Base-by-base conservation (phyloP, 2,888 invertebrate species). In the Drosophila limbata region DNA sequence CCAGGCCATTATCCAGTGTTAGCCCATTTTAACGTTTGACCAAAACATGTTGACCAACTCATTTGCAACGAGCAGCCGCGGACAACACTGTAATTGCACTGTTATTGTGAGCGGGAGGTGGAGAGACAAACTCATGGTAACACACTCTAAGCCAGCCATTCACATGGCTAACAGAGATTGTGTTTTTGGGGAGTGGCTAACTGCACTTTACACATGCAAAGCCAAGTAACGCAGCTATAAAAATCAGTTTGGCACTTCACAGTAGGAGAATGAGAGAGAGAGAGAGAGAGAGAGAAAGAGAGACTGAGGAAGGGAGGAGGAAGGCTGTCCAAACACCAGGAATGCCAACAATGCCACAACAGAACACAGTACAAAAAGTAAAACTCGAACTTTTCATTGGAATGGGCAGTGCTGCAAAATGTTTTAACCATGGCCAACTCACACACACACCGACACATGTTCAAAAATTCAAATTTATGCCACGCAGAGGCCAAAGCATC, bases 391-490 rank as follows among this genome's bases (percentile, higher is more conserved):
- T 40, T 25, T 13, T 44, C 60, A 60, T 73, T 67, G 77, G 44
- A 53, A 40, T 70, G 59, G 50, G 48, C 45, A 60, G 60, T 39
- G 42, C 37, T 55, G 52, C 55, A 39, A 75, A 81, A 69, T 77
- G 81, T 47, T 68, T 73, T 77, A 48, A 33, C 68, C 68, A 78
- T 61, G 63, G 77, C 65, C 28, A 39, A 25, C 15, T 35, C 55
- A 55, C 67, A 57, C 35, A 42, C 13, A 42, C 51, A 25, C 37
- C 9, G 15, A 60, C 37, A 37, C 15, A 53, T 81, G 85, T 69
- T 76, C 79, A 70, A 70, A 87, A 81, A 84, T 87, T 76, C 76
- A 84, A 84, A 84, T 84, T 84, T 84, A 84, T 84, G 77, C 88
- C 66, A 67, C 65, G 68, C 59, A 56, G 45, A 69, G 68, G 69